Base-by-base conservation (phyloP, 2,888 invertebrate species). In the Dryobota labecula region DNA sequence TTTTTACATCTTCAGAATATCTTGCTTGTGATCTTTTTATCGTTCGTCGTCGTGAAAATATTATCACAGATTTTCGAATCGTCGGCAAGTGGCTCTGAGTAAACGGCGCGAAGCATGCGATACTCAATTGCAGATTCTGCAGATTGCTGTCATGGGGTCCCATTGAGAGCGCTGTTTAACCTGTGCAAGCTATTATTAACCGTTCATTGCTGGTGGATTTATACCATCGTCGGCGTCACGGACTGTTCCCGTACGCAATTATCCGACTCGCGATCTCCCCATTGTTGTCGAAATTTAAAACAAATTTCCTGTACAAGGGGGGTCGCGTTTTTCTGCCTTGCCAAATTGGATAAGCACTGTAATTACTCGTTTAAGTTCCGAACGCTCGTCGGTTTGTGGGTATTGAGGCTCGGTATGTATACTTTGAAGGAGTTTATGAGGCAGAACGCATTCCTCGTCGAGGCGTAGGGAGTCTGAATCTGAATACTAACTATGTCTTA, bases 211-310 rank as follows among this genome's bases (percentile, higher is more conserved):
- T 89, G 88, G 92, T 87, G 93, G 92, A 95, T 94, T 94, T 94
- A 93, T 93, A 90, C 92, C 86, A 77, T 83, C 88, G 86, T 86
- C 88, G 88, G 88, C 94, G 94, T 95, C 93, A 94, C 93, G 94
- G 94, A 87, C 87, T 86, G 91, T 94, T 92, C 92, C 89, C 92
- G 91, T 90, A 90, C 90, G 90, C 93, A 94, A 95, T 95, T 95
- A 95, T 95, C 95, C 91, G 83, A 88, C 88, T 91, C 88, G 90
- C 92, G 88, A 95, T 96, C 95, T 94, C 92, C 92, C 95, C 95
- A 96, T 95, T 96, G 95, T 96, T 95, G 94, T 95, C 92, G 95
- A 96, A 95, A 94, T 95, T 95, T 95, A 94, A 96, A 96, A 95
- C 95, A 95, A 95, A 95, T 96, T 95, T 95, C 94, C 94, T 94